Conservation (phyloP, 1,140 invertebrate genomes). For the Caenorhabditis remanei region DNA sequence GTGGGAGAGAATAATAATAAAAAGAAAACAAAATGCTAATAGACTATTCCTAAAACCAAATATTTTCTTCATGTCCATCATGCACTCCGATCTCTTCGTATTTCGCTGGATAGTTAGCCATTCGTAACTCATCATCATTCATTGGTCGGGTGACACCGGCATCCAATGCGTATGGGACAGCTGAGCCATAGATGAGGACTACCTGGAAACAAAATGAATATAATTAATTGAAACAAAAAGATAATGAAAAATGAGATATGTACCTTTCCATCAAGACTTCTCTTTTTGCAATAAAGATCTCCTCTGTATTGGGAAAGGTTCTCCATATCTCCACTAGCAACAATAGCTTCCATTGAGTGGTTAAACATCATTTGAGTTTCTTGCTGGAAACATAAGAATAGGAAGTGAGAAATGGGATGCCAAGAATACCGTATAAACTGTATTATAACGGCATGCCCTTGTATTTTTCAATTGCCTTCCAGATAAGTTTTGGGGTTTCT, state of each 20-base stretch:
- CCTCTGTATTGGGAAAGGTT: constrained; percentile 4
- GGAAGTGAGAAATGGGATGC: too few species aligned
- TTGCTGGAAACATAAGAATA: neutral
- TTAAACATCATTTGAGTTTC: constrained; percentile 21
- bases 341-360: constrained; percentile 43
- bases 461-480: too few species aligned
- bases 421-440: too few species aligned
- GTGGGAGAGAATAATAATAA: neutral
- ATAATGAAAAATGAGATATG: neutral
- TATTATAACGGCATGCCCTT: too few species aligned
- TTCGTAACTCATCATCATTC: neutral
- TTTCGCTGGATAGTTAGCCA: neutral
- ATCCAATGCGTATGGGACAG: constrained; percentile 16
- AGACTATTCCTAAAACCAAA: constrained; percentile 5
- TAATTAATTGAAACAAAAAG: too few species aligned
- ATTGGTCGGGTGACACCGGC: constrained; percentile 14
- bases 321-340: constrained; percentile 27
- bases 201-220: neutral
- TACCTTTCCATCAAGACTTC: constrained; percentile 20
- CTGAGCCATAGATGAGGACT: constrained; percentile 4
- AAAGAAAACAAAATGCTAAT: neutral
- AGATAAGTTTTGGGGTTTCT: too few species aligned
- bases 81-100: constrained; percentile 22
- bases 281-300: constrained; percentile 50
- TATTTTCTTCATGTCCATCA: constrained; percentile 39